Evolutionary conservation across 35 echinoderm and acorn worm species (phyloP).

Genomic region (Stichopus chloronotus): DNA sequence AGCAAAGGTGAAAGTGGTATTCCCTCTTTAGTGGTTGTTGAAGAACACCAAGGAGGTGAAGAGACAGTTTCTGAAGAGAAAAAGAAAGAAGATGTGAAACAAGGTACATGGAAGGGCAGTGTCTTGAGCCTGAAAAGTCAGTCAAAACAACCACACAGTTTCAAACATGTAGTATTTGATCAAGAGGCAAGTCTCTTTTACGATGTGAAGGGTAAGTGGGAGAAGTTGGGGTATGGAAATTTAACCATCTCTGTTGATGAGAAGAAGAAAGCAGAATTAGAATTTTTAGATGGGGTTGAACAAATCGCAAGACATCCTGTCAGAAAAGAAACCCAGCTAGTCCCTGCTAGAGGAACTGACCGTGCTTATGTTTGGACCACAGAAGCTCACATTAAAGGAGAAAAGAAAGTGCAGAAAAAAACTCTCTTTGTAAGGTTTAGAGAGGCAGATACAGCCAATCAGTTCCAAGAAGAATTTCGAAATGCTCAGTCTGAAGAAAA

Average conservation of each 20-base stretch:
- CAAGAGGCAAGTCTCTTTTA: not conserved
- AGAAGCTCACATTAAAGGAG: not conserved
- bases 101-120: not conserved
- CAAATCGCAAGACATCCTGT: not conserved
- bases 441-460: not conserved
- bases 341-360: not conserved
- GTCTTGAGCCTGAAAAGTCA: not conserved
- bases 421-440: not conserved
- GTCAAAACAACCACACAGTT: not conserved
- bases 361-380: not conserved
- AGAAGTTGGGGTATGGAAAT: not conserved
- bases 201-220: not conserved
- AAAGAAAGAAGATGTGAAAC: not conserved
- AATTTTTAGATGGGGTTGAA: not conserved
- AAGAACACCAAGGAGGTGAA: not conserved
- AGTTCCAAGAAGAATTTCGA: constrained; percentile 17
- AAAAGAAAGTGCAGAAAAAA: not conserved
- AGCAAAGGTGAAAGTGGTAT: too few species aligned
- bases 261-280: not conserved
- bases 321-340: not conserved
- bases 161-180: not conserved
- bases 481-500: not conserved
- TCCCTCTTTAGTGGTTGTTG: too few species aligned
- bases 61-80: not conserved
- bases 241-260: not conserved